phyloP scores from a whole-genome alignment of 2,888 invertebrate species.

The Leucophenga maculata region DNA sequence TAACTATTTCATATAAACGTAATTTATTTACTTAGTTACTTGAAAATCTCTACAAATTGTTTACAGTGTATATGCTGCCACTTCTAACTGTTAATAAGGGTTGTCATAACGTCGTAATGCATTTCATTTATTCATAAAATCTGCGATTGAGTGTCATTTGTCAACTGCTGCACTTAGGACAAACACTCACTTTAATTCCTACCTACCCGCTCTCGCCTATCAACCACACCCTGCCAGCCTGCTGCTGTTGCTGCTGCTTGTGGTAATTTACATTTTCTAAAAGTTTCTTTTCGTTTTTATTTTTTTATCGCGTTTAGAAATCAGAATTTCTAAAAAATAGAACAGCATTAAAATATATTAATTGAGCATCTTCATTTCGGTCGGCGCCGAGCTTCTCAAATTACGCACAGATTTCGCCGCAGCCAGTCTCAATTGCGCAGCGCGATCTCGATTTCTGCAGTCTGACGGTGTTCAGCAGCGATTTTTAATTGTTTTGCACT shows the following conservation, averaged over 20 bases:
- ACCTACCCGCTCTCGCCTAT: too few species aligned
- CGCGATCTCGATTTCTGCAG: too few species aligned
- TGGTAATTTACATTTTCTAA: slow-evolving; percentile 42
- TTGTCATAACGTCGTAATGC: background rate
- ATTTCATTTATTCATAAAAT: too few species aligned
- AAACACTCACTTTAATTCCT: background rate
- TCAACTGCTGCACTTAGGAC: slow-evolving; percentile 34
- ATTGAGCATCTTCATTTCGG: too few species aligned
- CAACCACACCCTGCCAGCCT: too few species aligned
- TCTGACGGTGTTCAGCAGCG: background rate
- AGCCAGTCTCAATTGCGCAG: too few species aligned
- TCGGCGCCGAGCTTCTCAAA: too few species aligned
- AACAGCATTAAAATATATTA: background rate
- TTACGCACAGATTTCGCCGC: background rate
- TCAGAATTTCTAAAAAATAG: background rate
- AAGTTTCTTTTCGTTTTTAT: background rate
- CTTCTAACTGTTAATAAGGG: background rate
- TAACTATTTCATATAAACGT: too few species aligned
- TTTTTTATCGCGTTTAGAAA: background rate
- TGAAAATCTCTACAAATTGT: too few species aligned
- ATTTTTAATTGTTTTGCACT: too few species aligned
- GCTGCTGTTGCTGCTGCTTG: slow-evolving; percentile 17
- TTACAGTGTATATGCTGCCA: too few species aligned
- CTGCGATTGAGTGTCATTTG: slow-evolving; percentile 33
- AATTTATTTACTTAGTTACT: too few species aligned